Base-by-base conservation (phyloP, 64 coral and sea anemone species). In the Porites australiensis region DNA sequence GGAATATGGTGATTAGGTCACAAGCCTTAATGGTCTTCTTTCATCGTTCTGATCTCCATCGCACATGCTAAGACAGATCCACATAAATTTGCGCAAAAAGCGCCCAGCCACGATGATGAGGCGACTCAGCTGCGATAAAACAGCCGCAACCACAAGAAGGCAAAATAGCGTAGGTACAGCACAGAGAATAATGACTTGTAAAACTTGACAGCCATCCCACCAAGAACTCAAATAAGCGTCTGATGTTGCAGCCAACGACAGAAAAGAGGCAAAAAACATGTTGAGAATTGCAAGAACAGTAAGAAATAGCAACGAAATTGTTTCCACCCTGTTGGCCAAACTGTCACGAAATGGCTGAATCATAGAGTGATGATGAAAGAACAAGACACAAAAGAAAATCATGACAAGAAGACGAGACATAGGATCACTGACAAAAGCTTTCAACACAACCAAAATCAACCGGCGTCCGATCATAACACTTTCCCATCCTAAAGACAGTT, bases 311-410 rank as follows among this genome's bases (percentile, higher is more conserved):
- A 98, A 71, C 58, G 96, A 98, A 13, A 73, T 77, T 11, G 77
- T 86, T 74, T 98, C 92, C 9, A 65, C 23, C 21, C 45, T 8
- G 47, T 98, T 98, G 2, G 88, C 96, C 62, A 47, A 65, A 19
- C 23, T 8, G 16, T 88, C 51, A 46, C 84, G 92, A 69, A 88
- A 98, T 53, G 96, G 96, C 49, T 51, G 84, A 16, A 81, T 27
- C n/a, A 66, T 15, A 12, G 58, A 43, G 44, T 98, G 96, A 70
- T 98, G 96, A 2, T 94, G 23, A 18, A 98, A 83, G 21, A 91
- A 88, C 2, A 87, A 9, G 44, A 88, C 89, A 76, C 92, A 82
- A 8, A 75, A 57, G 8, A 98, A 54, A 5, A 66, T 88, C 64
- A 94, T 55, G 50, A 50, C 54, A 2, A 87, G 27, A 7, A 94